Base-by-base conservation (phyloP, 2,797 vertebrate species). In the Darevskia mixta region DNA sequence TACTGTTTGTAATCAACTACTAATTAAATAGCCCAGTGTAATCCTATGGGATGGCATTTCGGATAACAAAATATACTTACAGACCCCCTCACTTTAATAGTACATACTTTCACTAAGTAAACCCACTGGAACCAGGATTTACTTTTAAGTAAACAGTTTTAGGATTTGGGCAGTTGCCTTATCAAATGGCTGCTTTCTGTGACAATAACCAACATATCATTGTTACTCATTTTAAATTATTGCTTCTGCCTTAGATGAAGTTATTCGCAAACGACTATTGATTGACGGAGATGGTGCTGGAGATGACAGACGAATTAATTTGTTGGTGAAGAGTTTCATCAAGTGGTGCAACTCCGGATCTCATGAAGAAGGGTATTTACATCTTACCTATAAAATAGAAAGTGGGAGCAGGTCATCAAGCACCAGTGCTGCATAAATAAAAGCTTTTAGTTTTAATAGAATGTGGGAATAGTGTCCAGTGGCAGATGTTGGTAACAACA, bases 231-330 rank as follows among this genome's bases (percentile, higher is more conserved):
- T 73, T 83, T 49, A 55, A 78, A 78, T 71, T 77, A 45, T 43
- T 5, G 88, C 93, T 67, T 87, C 81, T 83, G 58, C 45, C 91
- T 0, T 71, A 99, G 98, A 98, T 81, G 98, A 99, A 96, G 98
- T 99, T 89, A 99, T 99, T 91, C 97, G 99, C 79, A 99, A 99
- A 89, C 98, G 99, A 43, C 98, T 99, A 79, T 98, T 99, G 5
- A 99, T 99, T 82, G 99, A 99, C 87, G 99, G 99, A 25, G 99
- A 99, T 73, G 99, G 99, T 49, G 99, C 99, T 76, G 99, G 99
- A 25, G 99, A 99, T 89, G 99, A 99, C 92, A 97, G 99, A 61
- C 97, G 98, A 41, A 99, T 99, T 92, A 99, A 99, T 90, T 96
- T 99, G 85, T 96, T 99, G 29, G 96, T 99, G 55, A 99, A 99